Evolutionary conservation across 2,113 vertebrate species (phyloP).

Genomic region (Neolamprologus tretocephalus): DNA sequence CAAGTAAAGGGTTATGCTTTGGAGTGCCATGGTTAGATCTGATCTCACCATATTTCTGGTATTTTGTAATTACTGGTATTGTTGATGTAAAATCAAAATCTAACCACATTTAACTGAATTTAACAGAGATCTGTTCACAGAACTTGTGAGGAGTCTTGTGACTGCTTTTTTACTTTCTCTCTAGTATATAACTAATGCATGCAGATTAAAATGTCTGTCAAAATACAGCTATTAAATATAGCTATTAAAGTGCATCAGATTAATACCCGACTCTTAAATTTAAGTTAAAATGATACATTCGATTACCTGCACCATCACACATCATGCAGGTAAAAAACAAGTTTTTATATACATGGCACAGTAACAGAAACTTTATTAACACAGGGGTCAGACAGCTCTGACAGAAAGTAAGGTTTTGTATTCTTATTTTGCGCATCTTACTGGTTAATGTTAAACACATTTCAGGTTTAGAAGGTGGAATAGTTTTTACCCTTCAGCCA

Average conservation of each 20-base stretch:
- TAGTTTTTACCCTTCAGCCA: not conserved
- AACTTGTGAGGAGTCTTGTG: not conserved
- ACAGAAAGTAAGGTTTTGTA: not conserved
- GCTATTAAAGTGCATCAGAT: not conserved
- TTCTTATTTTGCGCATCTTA: not conserved
- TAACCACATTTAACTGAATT: not conserved
- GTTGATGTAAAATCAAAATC: not conserved
- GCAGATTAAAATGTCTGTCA: not conserved
- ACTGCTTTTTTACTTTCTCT: not conserved
- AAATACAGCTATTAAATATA: not conserved
- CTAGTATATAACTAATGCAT: not conserved
- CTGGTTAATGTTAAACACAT: not conserved
- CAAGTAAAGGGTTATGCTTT: not conserved
- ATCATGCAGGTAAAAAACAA: not conserved
- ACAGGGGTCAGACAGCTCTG: not conserved
- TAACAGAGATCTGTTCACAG: not conserved
- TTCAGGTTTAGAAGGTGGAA: not conserved
- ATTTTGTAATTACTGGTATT: not conserved
- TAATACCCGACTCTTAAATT: not conserved
- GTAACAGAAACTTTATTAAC: not conserved
- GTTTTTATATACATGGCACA: not conserved
- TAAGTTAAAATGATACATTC: not conserved
- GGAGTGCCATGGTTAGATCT: not conserved
- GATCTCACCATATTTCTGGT: not conserved
- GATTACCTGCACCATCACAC: not conserved